Percentiles rank a stretch among this genome's conserved stretches.
Conservation (phyloP, 2,888 invertebrate genomes). For the Conomelus anceps region DNA sequence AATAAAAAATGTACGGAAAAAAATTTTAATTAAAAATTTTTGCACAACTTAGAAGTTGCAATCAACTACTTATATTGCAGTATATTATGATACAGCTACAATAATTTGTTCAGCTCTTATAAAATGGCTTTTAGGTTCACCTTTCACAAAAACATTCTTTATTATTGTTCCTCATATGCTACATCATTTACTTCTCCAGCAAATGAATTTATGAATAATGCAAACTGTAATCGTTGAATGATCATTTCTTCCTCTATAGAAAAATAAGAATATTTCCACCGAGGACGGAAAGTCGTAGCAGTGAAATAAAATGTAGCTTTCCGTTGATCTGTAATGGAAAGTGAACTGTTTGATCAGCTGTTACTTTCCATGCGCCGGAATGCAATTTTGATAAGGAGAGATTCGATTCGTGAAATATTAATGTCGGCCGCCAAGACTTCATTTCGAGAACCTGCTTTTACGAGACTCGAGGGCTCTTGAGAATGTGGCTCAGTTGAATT, state of each 20-base stretch:
- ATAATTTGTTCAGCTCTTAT: too few relatives aligned
- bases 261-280: background rate
- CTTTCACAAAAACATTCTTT: too few relatives aligned
- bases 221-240: background rate
- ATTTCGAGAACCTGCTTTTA: background rate
- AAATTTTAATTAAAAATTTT: too few relatives aligned
- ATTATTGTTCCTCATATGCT: too few relatives aligned
- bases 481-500: background rate
- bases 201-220: background rate
- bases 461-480: background rate
- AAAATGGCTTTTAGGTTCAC: too few relatives aligned
- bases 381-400: background rate
- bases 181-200: too few relatives aligned
- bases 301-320: background rate
- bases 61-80: too few relatives aligned
- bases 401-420: background rate
- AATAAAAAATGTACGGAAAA: too few relatives aligned
- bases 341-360: background rate
- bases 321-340: background rate
- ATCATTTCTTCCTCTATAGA: background rate
- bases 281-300: background rate
- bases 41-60: too few relatives aligned
- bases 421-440: background rate
- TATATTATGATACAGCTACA: too few relatives aligned
- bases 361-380: background rate